Base-by-base conservation (phyloP, 1,140 invertebrate species). In the Mylabris phalerata region DNA sequence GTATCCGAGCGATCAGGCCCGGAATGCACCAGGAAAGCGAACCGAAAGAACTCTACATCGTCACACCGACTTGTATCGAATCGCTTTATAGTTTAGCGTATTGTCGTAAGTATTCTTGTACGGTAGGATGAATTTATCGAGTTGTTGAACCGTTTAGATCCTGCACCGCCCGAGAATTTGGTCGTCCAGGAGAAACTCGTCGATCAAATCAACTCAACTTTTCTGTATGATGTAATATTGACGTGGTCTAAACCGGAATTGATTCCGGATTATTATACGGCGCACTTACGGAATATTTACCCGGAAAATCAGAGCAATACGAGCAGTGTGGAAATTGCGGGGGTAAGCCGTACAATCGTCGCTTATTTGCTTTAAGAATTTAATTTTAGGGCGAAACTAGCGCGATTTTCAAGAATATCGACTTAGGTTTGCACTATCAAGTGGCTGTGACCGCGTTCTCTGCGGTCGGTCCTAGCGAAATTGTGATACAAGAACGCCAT, bases 181-280 rank as follows among this genome's bases (percentile, higher is more conserved):
- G 61, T 45, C 27, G 51, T 57, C 9, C 65, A 69, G 2, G 64
- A 65, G 55, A 70, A 63, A 32, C 26, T 72, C 4, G 57, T 57
- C 9, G 51, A 59, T 0, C 9, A 11, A 7, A 11, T 50, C 5
- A 41, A 57, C 4, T 41, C 54, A 9, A 45, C 42, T 42, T 51
- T 50, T 26, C 38, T 55, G 10, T 71, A 67, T 51, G 65, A 76
- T 27, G 55, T 79, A 9, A 48, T 54, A 4, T 26, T 80, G 0
- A 57, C 4, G 3, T 80, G 78, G 78, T 44, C 67, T 3, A 47
- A 66, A 57, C 71, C 77, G 7, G 13, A 57, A 27, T 60, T 69
- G 3, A 11, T 67, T 41, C 77, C 78, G 1, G 70, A 76, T 55
- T 73, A 70, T 62, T 79, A 77, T 50, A 69, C 57, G 1, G 42